Base-by-base conservation (phyloP, 1,140 invertebrate species). In the Bradynema listronoti region DNA sequence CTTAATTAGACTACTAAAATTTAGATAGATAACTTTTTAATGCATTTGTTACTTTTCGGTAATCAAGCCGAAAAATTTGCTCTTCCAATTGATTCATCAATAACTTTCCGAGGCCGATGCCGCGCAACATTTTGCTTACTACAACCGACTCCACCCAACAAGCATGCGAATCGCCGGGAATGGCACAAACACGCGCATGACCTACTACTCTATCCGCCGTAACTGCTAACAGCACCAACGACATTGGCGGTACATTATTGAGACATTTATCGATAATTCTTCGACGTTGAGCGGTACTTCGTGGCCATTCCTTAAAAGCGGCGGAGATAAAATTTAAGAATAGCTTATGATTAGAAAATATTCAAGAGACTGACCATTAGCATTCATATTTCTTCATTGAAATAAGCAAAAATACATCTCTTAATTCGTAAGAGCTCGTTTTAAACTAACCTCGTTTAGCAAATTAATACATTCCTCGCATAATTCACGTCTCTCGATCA, bases 111-210 rank as follows among this genome's bases (percentile, higher is more conserved):
- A 55, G n/a, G n/a, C 52, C 52, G n/a, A 19, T 34, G 33, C 32
- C 61, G 34, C 61, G 30, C 16, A 46, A 34, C 9, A 19, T 36
- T 9, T 57, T 66, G 29, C 61, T 32, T 19, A 63, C 16, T 6
- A 63, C 27, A 7, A 63, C 61, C 11, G 61, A 63, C 25, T 63
- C 61, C 7, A 63, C 36, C 61, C 61, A 63, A 41, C 61, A 63
- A 9, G 32, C 47, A 6, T 19, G n/a, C 5, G 22, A 9, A 33
- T 61, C 57, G 25, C n/a, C 9, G 4, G 51, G 56, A 29, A 63
- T 9, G 14, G 61, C 33, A 33, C 61, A 54, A n/a, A 63, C 11
- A 14, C 61, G 61, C 2, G 19, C 53, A 66, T 63, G 50, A 3
- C 61, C 61, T 24, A 63, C 46, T 42, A 63, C 34, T 27, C 41